phyloP scores from a whole-genome alignment of 2,113 vertebrate species.

The Rhegmatorhina hoffmannsi region DNA sequence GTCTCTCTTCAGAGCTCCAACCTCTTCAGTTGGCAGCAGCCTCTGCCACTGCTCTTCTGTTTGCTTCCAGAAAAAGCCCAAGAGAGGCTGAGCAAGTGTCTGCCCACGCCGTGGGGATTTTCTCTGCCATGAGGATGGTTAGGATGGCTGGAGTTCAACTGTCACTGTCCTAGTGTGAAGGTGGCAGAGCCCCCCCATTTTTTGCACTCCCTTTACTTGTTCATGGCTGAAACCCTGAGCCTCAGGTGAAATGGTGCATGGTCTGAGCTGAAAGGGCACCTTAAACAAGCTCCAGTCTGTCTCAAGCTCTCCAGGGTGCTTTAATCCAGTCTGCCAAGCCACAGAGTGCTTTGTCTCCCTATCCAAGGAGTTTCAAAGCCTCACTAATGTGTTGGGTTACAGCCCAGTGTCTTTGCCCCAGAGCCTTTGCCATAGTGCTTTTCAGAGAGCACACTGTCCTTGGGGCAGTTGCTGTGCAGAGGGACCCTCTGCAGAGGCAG shows the following conservation, averaged over 20 bases:
- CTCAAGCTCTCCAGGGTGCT: neutral
- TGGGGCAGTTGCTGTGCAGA: neutral
- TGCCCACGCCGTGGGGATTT: neutral
- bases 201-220: neutral
- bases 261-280: neutral
- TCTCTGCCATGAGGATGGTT: neutral
- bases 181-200: neutral
- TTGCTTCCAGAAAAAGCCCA: neutral
- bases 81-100: neutral
- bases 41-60: neutral
- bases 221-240: neutral
- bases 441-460: accelerated
- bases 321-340: slow-evolving; percentile 13
- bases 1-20: neutral
- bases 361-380: slow-evolving; percentile 33
- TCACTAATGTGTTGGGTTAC: neutral
- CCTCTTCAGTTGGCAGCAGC: neutral
- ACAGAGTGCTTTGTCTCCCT: neutral
- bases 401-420: neutral
- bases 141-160: neutral
- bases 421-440: neutral
- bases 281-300: neutral
- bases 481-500: slow-evolving; percentile 15
- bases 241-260: accelerated
- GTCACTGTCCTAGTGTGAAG: neutral